These are phyloP conservation scores for Epiperipatus broadwayi DNA, from an alignment of 2,888 invertebrate genomes.

Conservation along the genomic window DNA sequence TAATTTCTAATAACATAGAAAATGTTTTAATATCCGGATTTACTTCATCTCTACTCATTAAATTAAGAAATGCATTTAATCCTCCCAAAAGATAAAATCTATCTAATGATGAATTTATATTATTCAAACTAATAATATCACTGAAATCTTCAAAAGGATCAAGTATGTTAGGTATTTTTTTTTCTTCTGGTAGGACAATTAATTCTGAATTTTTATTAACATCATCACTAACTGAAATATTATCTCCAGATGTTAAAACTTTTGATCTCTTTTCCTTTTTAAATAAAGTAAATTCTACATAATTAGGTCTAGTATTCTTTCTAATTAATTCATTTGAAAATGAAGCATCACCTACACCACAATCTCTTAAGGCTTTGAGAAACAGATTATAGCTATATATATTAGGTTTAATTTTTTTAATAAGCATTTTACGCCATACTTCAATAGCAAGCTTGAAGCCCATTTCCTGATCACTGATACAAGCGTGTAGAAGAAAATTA, in stretches of 20 bases:
- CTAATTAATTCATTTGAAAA: too few relatives aligned
- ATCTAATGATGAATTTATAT: slow-evolving; percentile 17
- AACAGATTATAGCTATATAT: slow-evolving; percentile 59
- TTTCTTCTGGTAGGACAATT: too few relatives aligned
- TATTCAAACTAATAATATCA: too few relatives aligned
- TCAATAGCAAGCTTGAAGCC: slow-evolving; percentile 62
- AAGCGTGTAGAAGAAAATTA: slow-evolving; percentile 61
- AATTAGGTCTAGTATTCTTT: too few relatives aligned
- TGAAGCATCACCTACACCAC: slow-evolving; percentile 53
- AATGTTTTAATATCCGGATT: slow-evolving; percentile 58
- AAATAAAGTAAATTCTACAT: too few relatives aligned
- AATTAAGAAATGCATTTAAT: slow-evolving; percentile 46
- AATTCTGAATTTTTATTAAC: too few relatives aligned
- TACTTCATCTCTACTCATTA: slow-evolving; percentile 46
- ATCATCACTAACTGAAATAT: too few relatives aligned
- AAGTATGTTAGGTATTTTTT: too few relatives aligned
- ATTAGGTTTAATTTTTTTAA: slow-evolving; percentile 43
- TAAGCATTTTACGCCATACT: slow-evolving; percentile 65
- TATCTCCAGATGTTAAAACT: too few relatives aligned
- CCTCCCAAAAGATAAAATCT: slow-evolving; percentile 50
- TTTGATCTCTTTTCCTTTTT: too few relatives aligned
- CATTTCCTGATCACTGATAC: slow-evolving; percentile 51
- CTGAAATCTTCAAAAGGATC: too few relatives aligned
- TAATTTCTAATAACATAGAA: slow-evolving; percentile 49
- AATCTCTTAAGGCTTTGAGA: slow-evolving; percentile 56